A percentile compares a stretch with the other conserved stretches of the same genome.
Evolutionary conservation across 2,113 vertebrate genomes (phyloP).

Genomic region (Antigone vipio): DNA sequence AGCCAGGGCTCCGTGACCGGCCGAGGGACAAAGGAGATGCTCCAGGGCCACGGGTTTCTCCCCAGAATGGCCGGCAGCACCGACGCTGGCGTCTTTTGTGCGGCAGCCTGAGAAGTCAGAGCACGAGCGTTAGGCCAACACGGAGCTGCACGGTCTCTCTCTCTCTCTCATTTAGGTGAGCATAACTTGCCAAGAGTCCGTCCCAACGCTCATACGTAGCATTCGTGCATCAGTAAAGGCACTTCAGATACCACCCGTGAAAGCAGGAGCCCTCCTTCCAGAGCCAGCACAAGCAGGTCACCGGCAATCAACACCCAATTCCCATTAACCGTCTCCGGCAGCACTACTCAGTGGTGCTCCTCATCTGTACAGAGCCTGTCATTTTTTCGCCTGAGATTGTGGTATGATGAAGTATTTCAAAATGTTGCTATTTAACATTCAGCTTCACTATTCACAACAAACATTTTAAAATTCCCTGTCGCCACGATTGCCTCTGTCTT

Average conservation of each 20-base stretch:
- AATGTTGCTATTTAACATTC: neutral
- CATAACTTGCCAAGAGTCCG: accelerated
- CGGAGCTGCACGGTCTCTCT: accelerated
- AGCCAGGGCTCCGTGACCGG: accelerated
- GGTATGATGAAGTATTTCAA: neutral
- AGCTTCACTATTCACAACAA: neutral
- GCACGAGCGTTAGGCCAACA: neutral
- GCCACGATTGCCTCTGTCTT: neutral
- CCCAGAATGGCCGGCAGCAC: neutral
- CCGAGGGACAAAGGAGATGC: accelerated
- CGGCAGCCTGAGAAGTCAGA: neutral
- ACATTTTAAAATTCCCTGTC: neutral
- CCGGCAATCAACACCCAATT: neutral
- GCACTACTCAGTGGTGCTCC: accelerated
- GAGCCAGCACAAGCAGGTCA: neutral
- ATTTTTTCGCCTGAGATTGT: neutral
- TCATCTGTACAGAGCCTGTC: neutral
- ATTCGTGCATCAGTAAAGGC: accelerated
- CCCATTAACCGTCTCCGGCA: neutral
- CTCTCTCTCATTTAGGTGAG: neutral
- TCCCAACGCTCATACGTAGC: accelerated
- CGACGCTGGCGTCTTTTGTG: accelerated
- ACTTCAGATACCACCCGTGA: accelerated
- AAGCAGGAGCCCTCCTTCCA: neutral
- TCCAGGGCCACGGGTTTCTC: accelerated